Evolutionary conservation across 2,888 invertebrate genomes (phyloP), one percentile per base, ranked within the genome.

Genomic region (Sialis lutaria): DNA sequence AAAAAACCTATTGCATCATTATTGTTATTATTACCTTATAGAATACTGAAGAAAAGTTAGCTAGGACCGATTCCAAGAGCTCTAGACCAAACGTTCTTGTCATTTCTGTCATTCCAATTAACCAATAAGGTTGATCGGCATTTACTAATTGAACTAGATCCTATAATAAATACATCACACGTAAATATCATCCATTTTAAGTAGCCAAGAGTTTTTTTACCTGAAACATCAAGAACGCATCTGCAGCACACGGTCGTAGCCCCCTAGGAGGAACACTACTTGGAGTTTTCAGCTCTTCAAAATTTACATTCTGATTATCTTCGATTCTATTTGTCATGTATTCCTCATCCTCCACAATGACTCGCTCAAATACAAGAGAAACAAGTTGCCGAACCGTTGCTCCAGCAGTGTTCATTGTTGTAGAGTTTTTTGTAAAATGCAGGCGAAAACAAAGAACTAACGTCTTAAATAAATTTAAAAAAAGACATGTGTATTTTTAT

Each of bases 351-450:
- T 86, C 86, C 1, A 76, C 75, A 8, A 82, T 70, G 3, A 89
- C 88, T 44, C 91, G 71, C 59, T 92, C 92, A 66, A 91, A 91
- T 4, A 91, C 89, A 47, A 92, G 70, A 22, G 91, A 89, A 22
- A 96, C 92, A 32, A 97, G 71, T 61, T 98, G 97, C 22, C 97
- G 72, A 31, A 98, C 92, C 1, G 96, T 96, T 33, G 98, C 98
- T 2, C 96, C 95, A 6, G 97, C 97, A 8, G 97, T 95, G 64
- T 96, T 97, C 44, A 89, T 87, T 40, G 93, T 95, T 50, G 92
- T 92, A 2, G 84, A 79, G 68, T 97, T 96, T 64, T 90, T 88
- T 6, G 91, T 82, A 56, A 91, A 88, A 63, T 97, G 93, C 58
- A 98, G 77, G n/a, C 93, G 83, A 67, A 98, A 93, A 64, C 96